phyloP scores from a whole-genome alignment of 2,797 vertebrate genomes.

The Smutsia temminckii region DNA sequence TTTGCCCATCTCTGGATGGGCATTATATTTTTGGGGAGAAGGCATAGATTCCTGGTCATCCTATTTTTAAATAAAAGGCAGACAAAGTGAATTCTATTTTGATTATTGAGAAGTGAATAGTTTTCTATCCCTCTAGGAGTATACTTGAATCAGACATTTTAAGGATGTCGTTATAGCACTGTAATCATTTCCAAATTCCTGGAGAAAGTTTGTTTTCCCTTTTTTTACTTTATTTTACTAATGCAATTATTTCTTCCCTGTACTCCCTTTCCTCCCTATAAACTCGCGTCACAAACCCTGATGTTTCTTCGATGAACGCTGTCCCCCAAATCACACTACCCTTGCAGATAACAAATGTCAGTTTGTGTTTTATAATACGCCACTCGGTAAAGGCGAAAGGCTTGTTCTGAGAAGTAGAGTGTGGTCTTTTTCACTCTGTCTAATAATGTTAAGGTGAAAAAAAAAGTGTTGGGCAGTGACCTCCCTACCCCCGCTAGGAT shows the following conservation, averaged over 20 bases:
- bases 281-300: background rate
- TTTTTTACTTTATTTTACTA: background rate
- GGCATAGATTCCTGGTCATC: constrained; percentile 68
- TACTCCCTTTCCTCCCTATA: background rate
- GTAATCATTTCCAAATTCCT: constrained; percentile 78
- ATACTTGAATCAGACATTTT: constrained; percentile 89
- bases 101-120: constrained; percentile 82
- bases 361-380: background rate
- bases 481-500: constrained; percentile 75
- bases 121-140: constrained; percentile 87
- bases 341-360: background rate
- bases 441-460: constrained; percentile 82
- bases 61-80: constrained; percentile 79
- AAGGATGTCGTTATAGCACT: constrained; percentile 83
- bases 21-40: constrained; percentile 68
- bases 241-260: constrained; percentile 46
- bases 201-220: constrained; percentile 63
- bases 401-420: constrained; percentile 68
- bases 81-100: constrained; percentile 84
- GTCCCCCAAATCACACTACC: background rate
- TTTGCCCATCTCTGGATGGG: constrained; percentile 61
- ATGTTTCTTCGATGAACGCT: constrained; percentile 21
- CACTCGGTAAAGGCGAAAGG: constrained; percentile 79
- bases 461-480: constrained; percentile 82
- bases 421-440: constrained; percentile 73